phyloP scores from a whole-genome alignment of 2,888 invertebrate genomes.

The Amphipoea lucens region DNA sequence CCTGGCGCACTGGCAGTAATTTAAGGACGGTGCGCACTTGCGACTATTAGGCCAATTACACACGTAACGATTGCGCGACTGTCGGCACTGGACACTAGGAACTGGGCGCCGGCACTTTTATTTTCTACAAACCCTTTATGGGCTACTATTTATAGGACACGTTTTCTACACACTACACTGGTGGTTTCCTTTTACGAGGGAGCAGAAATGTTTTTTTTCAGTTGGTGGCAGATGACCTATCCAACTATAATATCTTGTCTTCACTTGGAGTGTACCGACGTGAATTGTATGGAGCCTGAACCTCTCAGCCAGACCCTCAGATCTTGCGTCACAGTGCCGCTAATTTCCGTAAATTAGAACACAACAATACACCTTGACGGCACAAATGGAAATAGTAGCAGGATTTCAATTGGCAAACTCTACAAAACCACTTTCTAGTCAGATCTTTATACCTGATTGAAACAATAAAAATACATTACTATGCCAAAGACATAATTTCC shows the following conservation, averaged over 20 bases:
- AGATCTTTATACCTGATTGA: background rate
- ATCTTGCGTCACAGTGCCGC: no score
- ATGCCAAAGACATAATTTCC: background rate
- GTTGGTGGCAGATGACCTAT: background rate
- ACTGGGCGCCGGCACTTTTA: conserved; percentile 41
- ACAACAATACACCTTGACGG: background rate
- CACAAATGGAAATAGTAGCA: background rate
- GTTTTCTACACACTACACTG: conserved; percentile 14
- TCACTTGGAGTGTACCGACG: background rate
- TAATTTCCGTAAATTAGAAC: background rate
- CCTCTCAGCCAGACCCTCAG: background rate
- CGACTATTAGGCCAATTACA: conserved; percentile 67
- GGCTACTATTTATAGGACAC: conserved; percentile 47
- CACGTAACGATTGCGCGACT: conserved; percentile 59
- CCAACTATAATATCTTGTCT: background rate
- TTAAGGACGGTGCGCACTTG: conserved; percentile 58
- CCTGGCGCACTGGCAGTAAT: conserved; percentile 46
- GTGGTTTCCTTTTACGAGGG: conserved; percentile 13
- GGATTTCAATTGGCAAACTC: background rate
- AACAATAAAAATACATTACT: background rate
- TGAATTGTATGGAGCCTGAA: background rate
- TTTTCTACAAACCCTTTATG: conserved; percentile 48
- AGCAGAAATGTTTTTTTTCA: conserved; percentile 2
- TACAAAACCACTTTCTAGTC: background rate
- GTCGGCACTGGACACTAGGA: conserved; percentile 29